Conservation (phyloP, 2,888 invertebrate genomes). For the Linnaemya tessellans region DNA sequence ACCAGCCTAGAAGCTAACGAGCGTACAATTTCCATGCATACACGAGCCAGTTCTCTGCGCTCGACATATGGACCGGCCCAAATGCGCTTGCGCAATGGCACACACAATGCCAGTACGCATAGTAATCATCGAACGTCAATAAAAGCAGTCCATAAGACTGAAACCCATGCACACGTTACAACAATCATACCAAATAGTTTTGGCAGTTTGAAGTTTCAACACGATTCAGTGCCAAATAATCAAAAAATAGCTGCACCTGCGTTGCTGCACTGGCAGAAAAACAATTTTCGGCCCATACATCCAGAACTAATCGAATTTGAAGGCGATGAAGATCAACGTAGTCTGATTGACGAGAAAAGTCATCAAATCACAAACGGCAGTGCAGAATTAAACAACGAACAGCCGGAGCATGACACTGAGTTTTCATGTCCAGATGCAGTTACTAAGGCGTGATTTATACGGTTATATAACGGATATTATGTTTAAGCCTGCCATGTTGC, state of each 20-base stretch:
- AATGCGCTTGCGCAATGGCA: conserved; percentile 79
- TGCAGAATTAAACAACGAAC: background rate
- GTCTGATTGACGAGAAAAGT: conserved; percentile 73
- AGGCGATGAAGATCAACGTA: conserved; percentile 74
- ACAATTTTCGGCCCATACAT: conserved; percentile 80
- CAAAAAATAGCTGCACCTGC: conserved; percentile 65
- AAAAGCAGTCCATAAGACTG: conserved; percentile 34
- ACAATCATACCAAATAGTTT: conserved; percentile 14
- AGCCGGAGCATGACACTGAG: background rate
- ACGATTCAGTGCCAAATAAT: background rate
- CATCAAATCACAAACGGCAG: background rate
- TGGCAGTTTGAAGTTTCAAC: background rate
- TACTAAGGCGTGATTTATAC: too few relatives aligned
- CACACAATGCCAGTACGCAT: conserved; percentile 72
- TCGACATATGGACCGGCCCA: conserved; percentile 81
- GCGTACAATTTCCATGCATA: conserved; percentile 82
- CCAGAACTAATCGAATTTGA: conserved; percentile 79
- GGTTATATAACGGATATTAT: too few relatives aligned
- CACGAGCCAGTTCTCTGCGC: conserved; percentile 82
- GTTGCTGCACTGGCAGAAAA: conserved; percentile 76
- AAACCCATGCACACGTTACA: background rate
- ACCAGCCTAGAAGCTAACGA: conserved; percentile 80
- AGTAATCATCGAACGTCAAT: conserved; percentile 29
- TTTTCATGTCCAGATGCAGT: background rate
- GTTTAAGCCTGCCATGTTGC: too few relatives aligned